Conservation (phyloP, 2,888 invertebrate species). For the Agrenia bidenticulata region DNA sequence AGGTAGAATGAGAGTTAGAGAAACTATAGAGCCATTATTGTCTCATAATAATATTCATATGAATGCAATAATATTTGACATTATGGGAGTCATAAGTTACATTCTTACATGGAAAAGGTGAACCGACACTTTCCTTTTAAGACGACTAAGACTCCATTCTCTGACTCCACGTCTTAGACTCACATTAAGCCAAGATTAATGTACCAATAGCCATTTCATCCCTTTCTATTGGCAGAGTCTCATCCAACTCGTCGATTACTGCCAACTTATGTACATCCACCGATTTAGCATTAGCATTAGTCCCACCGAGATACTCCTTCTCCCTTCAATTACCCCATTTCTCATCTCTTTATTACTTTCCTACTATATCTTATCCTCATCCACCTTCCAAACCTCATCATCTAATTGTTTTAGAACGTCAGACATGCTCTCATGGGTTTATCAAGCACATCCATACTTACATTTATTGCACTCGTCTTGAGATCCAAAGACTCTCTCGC, state of each 20-base stretch:
- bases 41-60: constrained; percentile 52
- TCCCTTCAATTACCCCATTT: constrained; percentile 13
- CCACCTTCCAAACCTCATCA: not conserved
- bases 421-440: not conserved
- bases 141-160: constrained; percentile 27
- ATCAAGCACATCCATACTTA: too few species aligned
- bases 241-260: constrained; percentile 10
- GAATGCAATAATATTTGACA: constrained; percentile 52
- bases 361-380: not conserved
- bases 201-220: constrained; percentile 23
- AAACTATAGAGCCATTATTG: constrained; percentile 51
- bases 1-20: not conserved
- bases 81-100: constrained; percentile 52
- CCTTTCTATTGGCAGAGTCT: constrained; percentile 16
- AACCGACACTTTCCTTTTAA: constrained; percentile 50
- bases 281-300: constrained; percentile 12
- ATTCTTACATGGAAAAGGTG: constrained; percentile 53
- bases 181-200: constrained; percentile 45
- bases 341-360: constrained; percentile 15
- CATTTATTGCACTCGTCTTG: too few species aligned
- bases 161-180: constrained; percentile 28
- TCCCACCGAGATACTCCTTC: constrained; percentile 4
- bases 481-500: too few species aligned
- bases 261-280: constrained; percentile 13
- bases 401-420: constrained; percentile 6